Evolutionary conservation across 2,888 invertebrate genomes (phyloP), one percentile per base, ranked within the genome.

Genomic region (Pheosia tremula): DNA sequence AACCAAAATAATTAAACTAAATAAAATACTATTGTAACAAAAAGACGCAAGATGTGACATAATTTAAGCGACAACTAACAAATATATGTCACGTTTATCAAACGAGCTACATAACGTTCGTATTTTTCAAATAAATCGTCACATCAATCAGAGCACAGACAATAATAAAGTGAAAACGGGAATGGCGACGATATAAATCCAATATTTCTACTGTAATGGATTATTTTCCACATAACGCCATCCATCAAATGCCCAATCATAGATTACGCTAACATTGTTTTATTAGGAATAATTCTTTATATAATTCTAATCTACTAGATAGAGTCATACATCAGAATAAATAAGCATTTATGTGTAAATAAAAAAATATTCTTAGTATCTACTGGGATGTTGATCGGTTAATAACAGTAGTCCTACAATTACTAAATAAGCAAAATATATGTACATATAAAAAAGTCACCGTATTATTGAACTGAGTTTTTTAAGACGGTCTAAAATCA

Each of bases 61-160:
- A 47, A 47, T 47, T 10, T 47, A 47, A 6, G 4, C 4, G 9
- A 8, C 10, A 43, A 43, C 43, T 43, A 9, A 43, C 43, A 43
- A 43, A 43, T 43, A 8, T 3, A 41, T 41, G 41, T 4, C 47
- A 11, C 47, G 47, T n/a, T 47, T 47, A 11, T 47, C 3, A n/a
- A 47, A n/a, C n/a, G 47, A n/a, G 8, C 6, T 47, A 5, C 45
- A 47, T 43, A 43, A 43, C 43, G 43, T 9, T 49, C n/a, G 0
- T 5, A n/a, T 49, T 49, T 8, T 50, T 8, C 8, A 50, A 50
- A 50, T 24, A 50, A 13, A 24, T 24, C 13, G 13, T 45, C 59
- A n/a, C 64, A 69, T 69, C 60, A 13, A 62, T 69, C 69, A 72
- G 37, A 69, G 2, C 13, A 7, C 2, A 38, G 37, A 13, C 11